Evolutionary conservation across 2,888 invertebrate genomes (phyloP), one percentile per base, ranked within the genome.

Genomic region (Unio pictorum): DNA sequence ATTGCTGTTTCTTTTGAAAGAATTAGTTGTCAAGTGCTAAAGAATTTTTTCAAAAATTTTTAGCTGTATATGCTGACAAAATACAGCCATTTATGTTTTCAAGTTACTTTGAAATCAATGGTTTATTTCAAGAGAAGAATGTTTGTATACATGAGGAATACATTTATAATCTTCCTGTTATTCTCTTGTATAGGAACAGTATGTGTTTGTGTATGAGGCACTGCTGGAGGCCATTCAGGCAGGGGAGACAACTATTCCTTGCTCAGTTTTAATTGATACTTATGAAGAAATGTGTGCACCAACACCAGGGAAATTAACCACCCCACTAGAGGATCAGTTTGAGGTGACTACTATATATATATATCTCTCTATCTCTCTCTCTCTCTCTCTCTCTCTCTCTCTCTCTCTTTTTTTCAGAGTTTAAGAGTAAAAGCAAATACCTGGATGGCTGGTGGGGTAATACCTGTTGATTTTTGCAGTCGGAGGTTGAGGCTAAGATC

Each of bases 121-220:
- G 7, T 2, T 11, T 1, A 45, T 45, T 23, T 58, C 59, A n/a
- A 23, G 3, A 23, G 59, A 58, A 58, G n/a, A 58, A 15, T 58
- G 11, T n/a, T 26, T 23, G 11, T n/a, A 4, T 3, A 11, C 17
- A 23, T 26, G 23, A 17, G 59, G 18, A 58, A 58, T 58, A 8
- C 26, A 15, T 58, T 23, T 58, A 26, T 15, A 23, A n/a, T 58
- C 8, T 61, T 1, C 17, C 18, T 23, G 28, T 61, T 28, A 28
- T 66, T 68, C 67, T 18, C 56, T 55, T 56, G 72, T 75, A 60
- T 80, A 87, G 87, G 85, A 87, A 73, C 87, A 87, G 74, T 87
- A 87, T 73, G 82, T 85, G 71, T 87, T 87, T 83, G 81, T 87
- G n/a, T 86, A 87, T 72, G 85, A 86, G 70, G 85, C 86, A 17